These are phyloP conservation scores for Plectropomus leopardus DNA, from an alignment of 2,113 vertebrate species.

Conservation along the genomic window DNA sequence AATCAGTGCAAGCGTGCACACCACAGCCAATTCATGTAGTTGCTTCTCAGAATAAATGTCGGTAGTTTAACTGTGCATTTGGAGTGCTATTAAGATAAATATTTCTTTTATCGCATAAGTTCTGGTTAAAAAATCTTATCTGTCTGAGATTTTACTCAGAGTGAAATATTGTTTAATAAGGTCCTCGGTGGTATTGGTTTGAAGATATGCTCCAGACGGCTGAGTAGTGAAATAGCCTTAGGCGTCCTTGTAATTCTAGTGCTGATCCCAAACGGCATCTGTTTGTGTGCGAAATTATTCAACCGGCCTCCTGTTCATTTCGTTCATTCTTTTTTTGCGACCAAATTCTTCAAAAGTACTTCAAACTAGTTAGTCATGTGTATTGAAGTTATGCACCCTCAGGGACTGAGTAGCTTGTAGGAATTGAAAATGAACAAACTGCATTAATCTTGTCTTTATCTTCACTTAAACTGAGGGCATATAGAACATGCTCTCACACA, in stretches of 20 bases:
- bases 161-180: constrained; percentile 24
- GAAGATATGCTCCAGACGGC: constrained; percentile 27
- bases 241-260: constrained; percentile 38
- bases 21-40: neutral
- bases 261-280: constrained; percentile 43
- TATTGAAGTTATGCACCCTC: constrained; percentile 25
- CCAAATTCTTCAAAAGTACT: constrained; percentile 12
- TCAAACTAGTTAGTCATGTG: constrained; percentile 23
- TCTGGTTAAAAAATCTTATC: neutral
- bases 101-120: neutral
- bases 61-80: neutral
- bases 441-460: constrained; percentile 25
- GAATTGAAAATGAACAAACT: constrained; percentile 45
- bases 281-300: constrained; percentile 47
- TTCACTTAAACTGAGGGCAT: constrained; percentile 30
- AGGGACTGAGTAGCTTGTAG: constrained; percentile 16
- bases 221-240: constrained; percentile 14
- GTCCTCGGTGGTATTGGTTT: constrained; percentile 30
- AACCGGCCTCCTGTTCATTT: constrained; percentile 31
- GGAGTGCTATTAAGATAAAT: neutral
- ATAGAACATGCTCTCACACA: constrained; percentile 2
- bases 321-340: neutral
- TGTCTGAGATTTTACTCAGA: neutral
- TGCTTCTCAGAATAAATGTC: neutral
- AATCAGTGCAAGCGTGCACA: neutral